phyloP scores from a whole-genome alignment of 2,797 vertebrate genomes.

The Serranus cabrilla region DNA sequence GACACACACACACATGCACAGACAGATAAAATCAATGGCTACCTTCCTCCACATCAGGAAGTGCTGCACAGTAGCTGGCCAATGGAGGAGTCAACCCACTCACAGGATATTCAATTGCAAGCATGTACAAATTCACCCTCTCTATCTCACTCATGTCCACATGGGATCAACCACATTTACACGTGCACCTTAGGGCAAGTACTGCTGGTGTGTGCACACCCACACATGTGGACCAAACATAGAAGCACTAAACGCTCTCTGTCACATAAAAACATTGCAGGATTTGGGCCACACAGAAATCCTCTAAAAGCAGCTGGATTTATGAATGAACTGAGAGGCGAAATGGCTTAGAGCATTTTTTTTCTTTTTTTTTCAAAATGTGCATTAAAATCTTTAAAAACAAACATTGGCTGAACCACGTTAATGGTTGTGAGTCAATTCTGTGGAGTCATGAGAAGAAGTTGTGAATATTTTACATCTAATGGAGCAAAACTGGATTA shows the following conservation, averaged over 20 bases:
- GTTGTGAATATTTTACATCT: conserved; percentile 1
- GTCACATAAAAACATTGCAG: conserved; percentile 49
- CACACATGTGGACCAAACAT: conserved; percentile 53
- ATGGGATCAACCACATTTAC: conserved; percentile 65
- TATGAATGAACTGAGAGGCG: conserved; percentile 65
- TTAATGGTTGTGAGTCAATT: not conserved
- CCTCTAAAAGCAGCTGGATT: conserved; percentile 40
- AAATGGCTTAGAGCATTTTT: not conserved
- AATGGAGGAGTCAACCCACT: conserved; percentile 79
- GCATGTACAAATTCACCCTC: conserved; percentile 67
- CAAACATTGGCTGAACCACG: not conserved
- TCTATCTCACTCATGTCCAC: conserved; percentile 60
- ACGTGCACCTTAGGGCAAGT: conserved; percentile 66
- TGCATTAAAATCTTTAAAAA: conserved; percentile 13
- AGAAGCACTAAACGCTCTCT: conserved; percentile 33
- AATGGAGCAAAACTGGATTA: conserved; percentile 11
- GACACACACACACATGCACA: conserved; percentile 24
- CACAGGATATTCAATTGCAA: conserved; percentile 77
- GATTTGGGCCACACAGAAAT: conserved; percentile 30
- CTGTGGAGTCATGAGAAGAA: not conserved
- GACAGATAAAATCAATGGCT: conserved; percentile 70
- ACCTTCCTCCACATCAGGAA: conserved; percentile 76
- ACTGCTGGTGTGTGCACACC: conserved; percentile 48
- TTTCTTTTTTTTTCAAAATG: not conserved
- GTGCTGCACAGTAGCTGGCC: conserved; percentile 70